Conservation (phyloP, 2,888 invertebrate genomes). For the Apamea anceps region DNA sequence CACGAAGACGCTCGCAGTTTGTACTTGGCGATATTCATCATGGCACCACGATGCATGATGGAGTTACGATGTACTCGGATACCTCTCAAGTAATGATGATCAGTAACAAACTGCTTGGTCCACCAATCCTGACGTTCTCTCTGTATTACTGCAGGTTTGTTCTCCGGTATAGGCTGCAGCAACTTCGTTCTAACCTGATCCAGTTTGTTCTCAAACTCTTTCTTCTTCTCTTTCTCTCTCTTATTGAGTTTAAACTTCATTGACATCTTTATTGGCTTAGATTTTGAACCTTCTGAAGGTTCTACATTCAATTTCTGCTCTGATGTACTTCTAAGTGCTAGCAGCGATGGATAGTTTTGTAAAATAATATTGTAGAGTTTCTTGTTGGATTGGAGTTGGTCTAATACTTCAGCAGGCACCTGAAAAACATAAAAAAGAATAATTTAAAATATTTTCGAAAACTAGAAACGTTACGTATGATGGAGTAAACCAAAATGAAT, state of each 20-base stretch:
- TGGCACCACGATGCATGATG: slow-evolving; percentile 96
- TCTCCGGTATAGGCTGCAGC: slow-evolving; percentile 86
- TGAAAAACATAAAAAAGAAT: slow-evolving; percentile 71
- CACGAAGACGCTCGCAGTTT: slow-evolving; percentile 96
- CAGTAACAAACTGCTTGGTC: slow-evolving; percentile 89
- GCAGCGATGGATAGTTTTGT: slow-evolving; percentile 93
- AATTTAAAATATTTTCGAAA: not conserved
- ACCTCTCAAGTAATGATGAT: slow-evolving; percentile 93
- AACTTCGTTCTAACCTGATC: slow-evolving; percentile 83
- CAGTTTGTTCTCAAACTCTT: slow-evolving; percentile 85
- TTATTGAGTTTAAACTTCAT: slow-evolving; percentile 90
- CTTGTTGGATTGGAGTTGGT: slow-evolving; percentile 91
- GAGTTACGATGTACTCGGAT: slow-evolving; percentile 94
- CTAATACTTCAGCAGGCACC: slow-evolving; percentile 93
- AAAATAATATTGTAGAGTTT: slow-evolving; percentile 92
- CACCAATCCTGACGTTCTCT: slow-evolving; percentile 84
- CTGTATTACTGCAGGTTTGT: slow-evolving; percentile 79
- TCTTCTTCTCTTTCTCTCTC: slow-evolving; percentile 73
- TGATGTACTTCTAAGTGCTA: slow-evolving; percentile 91
- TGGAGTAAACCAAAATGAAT: not conserved
- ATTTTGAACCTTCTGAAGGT: slow-evolving; percentile 76
- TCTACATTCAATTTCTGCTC: slow-evolving; percentile 90
- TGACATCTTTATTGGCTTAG: slow-evolving; percentile 91
- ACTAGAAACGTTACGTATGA: not conserved
- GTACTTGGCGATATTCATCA: slow-evolving; percentile 96